A percentile compares a stretch with the other conserved stretches of the same genome.
Conservation (phyloP, 2,888 invertebrate species). For the Empis stercorea region DNA sequence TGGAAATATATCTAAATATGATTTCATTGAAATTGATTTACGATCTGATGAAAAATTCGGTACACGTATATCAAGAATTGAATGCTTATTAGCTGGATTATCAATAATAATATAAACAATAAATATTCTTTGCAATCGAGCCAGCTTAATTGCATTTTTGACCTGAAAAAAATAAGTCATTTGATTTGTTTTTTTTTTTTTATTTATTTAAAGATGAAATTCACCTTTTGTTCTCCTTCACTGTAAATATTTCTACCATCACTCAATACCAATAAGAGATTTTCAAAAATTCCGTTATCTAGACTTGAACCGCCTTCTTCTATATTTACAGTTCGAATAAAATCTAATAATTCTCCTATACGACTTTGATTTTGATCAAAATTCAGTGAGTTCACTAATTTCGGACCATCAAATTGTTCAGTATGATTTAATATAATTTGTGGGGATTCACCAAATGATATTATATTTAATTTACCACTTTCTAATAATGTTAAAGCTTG, state of each 20-base stretch:
- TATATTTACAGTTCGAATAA: conserved; percentile 53
- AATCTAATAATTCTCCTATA: conserved; percentile 70
- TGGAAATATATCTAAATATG: conserved; percentile 91
- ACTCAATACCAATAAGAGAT: conserved; percentile 78
- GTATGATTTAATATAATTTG: conserved; percentile 83
- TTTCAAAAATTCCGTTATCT: conserved; percentile 34
- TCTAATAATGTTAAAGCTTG: conserved; percentile 84
- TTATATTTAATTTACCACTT: conserved; percentile 81
- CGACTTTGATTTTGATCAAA: conserved; percentile 86
- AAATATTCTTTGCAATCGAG: conserved; percentile 74
- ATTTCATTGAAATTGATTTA: conserved; percentile 49
- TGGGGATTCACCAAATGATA: conserved; percentile 80
- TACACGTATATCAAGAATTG: conserved; percentile 78
- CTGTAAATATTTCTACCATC: conserved; percentile 91
- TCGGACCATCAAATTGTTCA: conserved; percentile 67
- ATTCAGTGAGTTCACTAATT: conserved; percentile 63
- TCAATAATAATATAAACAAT: conserved; percentile 93
- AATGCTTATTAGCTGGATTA: conserved; percentile 82
- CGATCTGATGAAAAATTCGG: conserved; percentile 53
- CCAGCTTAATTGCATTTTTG: conserved; percentile 63
- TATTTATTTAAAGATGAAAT: background rate
- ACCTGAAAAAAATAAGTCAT: conserved; percentile 39
- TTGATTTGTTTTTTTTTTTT: background rate
- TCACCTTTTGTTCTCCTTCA: conserved; percentile 66
- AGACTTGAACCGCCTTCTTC: conserved; percentile 35